Evolutionary conservation across 2,113 vertebrate species (phyloP), one percentile per base, ranked within the genome.

Genomic region (Sardina pilchardus): DNA sequence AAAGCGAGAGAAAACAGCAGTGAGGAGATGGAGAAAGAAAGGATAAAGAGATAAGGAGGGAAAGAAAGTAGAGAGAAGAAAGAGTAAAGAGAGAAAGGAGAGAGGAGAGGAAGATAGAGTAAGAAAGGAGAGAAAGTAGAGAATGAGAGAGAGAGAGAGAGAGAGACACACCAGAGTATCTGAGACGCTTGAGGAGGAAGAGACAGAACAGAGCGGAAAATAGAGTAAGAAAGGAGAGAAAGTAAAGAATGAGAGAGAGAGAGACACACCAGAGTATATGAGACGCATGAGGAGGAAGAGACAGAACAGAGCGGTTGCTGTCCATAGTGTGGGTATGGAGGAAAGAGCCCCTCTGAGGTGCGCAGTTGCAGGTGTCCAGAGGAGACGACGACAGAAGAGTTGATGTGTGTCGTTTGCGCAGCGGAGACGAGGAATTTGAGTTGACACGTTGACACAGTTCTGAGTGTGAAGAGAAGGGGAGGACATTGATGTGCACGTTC

Each of bases 1-100:
- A 8, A 84, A 10, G 43, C 19, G 94, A 94, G 93, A 94, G 93
- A 94, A 91, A 93, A 92, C 93, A 26, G 39, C 19, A 93, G 92
- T 93, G 92, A 93, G 24, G 56, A 53, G 26, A 63, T 0, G 17
- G 14, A 42, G 59, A 44, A 21, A 42, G 30, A 14, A 0, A 63
- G 24, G 17, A 45, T 8, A 81, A 8, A 59, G 19, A 4, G n/a
- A 36, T 75, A 4, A 84, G 83, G 14, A 84, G 19, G 4, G 0
- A 71, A 4, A 44, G 36, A 8, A 71, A 26, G 53, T 14, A 82
- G 50, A 56, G 50, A n/a, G 8, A 14, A 48, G 47, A 48, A 1
- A n/a, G n/a, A n/a, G n/a, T n/a, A n/a, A n/a, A n/a, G n/a, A n/a
- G n/a, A n/a, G n/a, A n/a, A n/a, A n/a, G n/a, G 6, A 44, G 36